A percentile compares a stretch with the other conserved stretches of the same genome.
Evolutionary conservation across 1,140 invertebrate species (phyloP).

Genomic region (Coenobita brevimanus): DNA sequence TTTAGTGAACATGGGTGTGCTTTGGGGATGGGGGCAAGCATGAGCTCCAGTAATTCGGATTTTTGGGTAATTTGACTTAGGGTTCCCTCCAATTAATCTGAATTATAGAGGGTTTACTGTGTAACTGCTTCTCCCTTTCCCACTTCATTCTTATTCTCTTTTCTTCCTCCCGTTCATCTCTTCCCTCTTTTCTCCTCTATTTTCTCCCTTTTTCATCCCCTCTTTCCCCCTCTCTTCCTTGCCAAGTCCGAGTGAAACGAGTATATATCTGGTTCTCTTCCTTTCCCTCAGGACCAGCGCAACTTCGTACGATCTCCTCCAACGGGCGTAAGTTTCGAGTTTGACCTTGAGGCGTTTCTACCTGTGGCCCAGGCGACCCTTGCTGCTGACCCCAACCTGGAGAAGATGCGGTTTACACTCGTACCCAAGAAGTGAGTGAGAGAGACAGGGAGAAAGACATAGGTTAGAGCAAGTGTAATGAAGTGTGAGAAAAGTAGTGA

Average conservation of each 20-base stretch:
- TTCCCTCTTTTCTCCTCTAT: not conserved
- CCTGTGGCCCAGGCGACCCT: slow-evolving; percentile 95
- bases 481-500: too few relatives aligned
- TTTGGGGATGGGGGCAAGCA: too few relatives aligned
- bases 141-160: not conserved
- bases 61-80: too few relatives aligned
- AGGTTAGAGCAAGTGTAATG: too few relatives aligned
- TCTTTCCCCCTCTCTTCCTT: too few relatives aligned
- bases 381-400: slow-evolving; percentile 94
- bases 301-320: slow-evolving; percentile 98
- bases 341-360: slow-evolving; percentile 91
- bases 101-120: too few relatives aligned
- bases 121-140: too few relatives aligned
- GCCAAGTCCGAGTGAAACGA: too few relatives aligned
- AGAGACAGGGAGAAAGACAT: not conserved
- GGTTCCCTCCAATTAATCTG: too few relatives aligned
- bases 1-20: too few relatives aligned
- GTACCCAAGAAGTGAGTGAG: slow-evolving; percentile 94
- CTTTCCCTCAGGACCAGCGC: slow-evolving; percentile 86
- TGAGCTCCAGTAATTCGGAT: too few relatives aligned
- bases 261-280: too few relatives aligned
- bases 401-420: slow-evolving; percentile 98
- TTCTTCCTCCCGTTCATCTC: not conserved
- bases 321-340: slow-evolving; percentile 94
- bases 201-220: not conserved